Conservation (phyloP, 2,113 vertebrate genomes). For the Aramus guarauna region DNA sequence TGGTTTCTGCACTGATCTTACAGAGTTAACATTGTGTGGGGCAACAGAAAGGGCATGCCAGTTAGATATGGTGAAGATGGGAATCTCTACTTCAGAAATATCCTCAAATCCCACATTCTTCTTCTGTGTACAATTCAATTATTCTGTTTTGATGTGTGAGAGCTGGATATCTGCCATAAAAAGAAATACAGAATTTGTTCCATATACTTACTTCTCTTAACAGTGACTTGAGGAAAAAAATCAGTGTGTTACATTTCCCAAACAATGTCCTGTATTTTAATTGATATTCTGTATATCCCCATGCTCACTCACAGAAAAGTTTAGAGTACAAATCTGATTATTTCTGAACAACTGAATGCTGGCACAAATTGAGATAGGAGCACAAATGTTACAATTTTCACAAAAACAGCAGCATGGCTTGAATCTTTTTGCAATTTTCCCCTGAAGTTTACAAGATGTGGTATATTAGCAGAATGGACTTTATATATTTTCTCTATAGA, state of each 20-base stretch:
- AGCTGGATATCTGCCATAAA: not conserved
- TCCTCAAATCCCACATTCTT: not conserved
- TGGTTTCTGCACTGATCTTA: not conserved
- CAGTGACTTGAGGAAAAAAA: not conserved
- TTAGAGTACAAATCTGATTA: not conserved
- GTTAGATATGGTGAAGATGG: not conserved
- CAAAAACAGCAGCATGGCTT: not conserved
- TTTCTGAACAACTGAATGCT: not conserved
- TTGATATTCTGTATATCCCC: not conserved
- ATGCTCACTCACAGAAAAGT: not conserved
- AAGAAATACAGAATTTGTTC: not conserved
- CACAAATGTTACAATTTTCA: not conserved
- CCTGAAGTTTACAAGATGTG: not conserved
- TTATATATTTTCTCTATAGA: not conserved
- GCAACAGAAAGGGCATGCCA: not conserved
- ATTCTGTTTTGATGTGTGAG: not conserved
- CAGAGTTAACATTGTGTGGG: not conserved
- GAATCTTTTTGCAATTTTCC: not conserved
- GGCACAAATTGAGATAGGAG: not conserved
- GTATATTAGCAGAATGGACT: not conserved
- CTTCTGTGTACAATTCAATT: not conserved
- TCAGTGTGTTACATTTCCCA: not conserved
- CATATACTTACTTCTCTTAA: not conserved
- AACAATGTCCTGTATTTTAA: not conserved
- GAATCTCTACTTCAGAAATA: not conserved